Evolutionary conservation across 2,888 invertebrate genomes (phyloP), one percentile per base, ranked within the genome.

Genomic region (Teleiodes luculella): DNA sequence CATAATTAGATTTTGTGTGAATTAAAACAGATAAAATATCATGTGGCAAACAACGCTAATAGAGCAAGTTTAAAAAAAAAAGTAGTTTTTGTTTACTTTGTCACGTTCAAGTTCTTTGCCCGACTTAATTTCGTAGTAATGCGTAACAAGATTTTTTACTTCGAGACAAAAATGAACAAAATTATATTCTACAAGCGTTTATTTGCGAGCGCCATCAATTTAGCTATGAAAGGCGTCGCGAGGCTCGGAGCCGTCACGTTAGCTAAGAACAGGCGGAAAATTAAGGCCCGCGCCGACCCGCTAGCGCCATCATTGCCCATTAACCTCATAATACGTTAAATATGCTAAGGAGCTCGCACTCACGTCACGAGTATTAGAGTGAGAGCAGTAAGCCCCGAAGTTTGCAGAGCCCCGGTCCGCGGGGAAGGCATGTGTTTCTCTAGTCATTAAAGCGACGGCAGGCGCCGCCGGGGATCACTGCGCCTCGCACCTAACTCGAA

Each of bases 281-380:
- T 80, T 79, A 77, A 78, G 70, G 68, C 59, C 61, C 68, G 66
- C 63, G 59, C 66, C 67, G 68, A 67, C 68, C 64, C 65, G 65
- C 72, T 68, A 70, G 67, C 73, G 64, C 68, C 78, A 71, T 18
- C 20, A 20, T 80, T 78, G 78, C 77, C 83, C 81, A 85, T 86
- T 86, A 83, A 81, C 80, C 77, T 77, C 71, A 74, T 83, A 85
- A 84, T 80, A 80, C 76, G 78, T 80, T 80, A 79, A 86, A 85
- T 84, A 86, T 84, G 84, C 80, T 82, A 84, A 85, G 76, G 71
- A 81, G 78, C 68, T 63, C 64, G 65, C 70, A 70, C 71, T 73
- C 69, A 71, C 62, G 74, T 73, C 69, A 71, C 62, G 74, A 68
- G 70, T 76, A 72, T 74, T 72, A 77, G 74, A 62, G 61, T 57